These are phyloP conservation scores for Schizotus pectinicornis DNA, from an alignment of 2,888 invertebrate genomes.

Conservation along the genomic window DNA sequence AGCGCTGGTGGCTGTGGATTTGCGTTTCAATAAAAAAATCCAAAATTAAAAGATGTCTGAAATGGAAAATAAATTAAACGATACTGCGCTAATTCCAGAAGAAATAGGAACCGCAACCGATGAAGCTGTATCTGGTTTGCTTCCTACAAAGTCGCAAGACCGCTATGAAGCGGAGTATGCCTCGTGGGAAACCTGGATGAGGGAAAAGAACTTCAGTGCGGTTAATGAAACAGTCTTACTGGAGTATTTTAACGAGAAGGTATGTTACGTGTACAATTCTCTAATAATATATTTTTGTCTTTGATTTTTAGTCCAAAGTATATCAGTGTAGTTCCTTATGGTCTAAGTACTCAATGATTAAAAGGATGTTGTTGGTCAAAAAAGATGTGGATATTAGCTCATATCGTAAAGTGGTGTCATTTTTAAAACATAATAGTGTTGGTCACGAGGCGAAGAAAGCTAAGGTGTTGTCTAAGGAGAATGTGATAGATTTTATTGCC, in stretches of 20 bases:
- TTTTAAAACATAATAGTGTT: constrained; percentile 19
- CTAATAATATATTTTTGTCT: neutral
- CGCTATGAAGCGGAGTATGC: too few relatives aligned
- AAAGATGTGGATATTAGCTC: constrained; percentile 6
- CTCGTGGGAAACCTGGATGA: neutral
- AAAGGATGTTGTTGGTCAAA: constrained; percentile 4
- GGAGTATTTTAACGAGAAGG: neutral
- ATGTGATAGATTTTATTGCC: constrained; percentile 4
- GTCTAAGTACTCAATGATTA: constrained; percentile 16
- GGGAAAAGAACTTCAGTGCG: neutral
- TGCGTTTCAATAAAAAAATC: too few relatives aligned
- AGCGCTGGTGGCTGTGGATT: too few relatives aligned
- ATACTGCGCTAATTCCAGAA: too few relatives aligned
- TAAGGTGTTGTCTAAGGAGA: constrained; percentile 13
- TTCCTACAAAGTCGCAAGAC: too few relatives aligned
- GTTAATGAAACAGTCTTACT: neutral
- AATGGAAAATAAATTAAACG: too few relatives aligned
- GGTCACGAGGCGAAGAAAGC: constrained; percentile 15
- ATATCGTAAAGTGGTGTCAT: constrained; percentile 16
- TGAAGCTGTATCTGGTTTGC: too few relatives aligned
- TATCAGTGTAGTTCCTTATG: constrained; percentile 7
- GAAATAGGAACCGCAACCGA: too few relatives aligned
- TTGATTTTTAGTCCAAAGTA: constrained; percentile 1
- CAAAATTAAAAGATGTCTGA: too few relatives aligned
- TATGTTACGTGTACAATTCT: neutral